Evolutionary conservation across 2,797 vertebrate genomes (phyloP), one percentile per base, ranked within the genome.

Genomic region (Pseudomugil gertrudae): DNA sequence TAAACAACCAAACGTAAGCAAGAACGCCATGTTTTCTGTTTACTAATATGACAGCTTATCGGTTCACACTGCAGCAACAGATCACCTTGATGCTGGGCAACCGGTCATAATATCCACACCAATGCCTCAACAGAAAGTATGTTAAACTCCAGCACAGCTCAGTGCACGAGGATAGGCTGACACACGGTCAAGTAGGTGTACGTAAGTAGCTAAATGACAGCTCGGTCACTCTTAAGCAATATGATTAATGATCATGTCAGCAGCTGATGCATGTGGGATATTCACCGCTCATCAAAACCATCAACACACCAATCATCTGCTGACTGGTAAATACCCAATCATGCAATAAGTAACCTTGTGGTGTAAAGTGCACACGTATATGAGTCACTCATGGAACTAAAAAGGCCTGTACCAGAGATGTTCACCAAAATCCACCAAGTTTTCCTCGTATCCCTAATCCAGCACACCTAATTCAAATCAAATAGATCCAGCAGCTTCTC

Each of bases 301-400:
- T 56, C 38, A 56, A 64, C 76, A 85, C 80, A 76, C 66, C 58
- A 56, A 64, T 60, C 74, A 76, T 56, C 68, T 87, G 83, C 74
- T 83, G 80, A 84, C 71, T 65, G 60, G 32, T 21, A 40, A 63
- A 40, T 23, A 66, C 19, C 40, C 61, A 24, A 50, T 59, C 66
- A 57, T 64, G 78, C 29, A 65, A 52, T 30, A 74, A 69, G 63
- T 48, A 69, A 47, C 54, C 32, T 50, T 66, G 67, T 27, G 61
- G 57, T 35, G 4, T 11, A 26, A 38, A 32, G 21, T 0, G 4
- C 43, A 78, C 57, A 69, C 33, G 70, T 80, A 33, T 72, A 30
- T 59, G 56, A 79, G 63, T 80, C 53, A 81, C 40, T 63, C 63
- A 24, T 17, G 60, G 26, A 72, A 45, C 69, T 57, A 21, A 32